Evolutionary conservation across 1,140 invertebrate species (phyloP).

Genomic region (Drosophila azteca): DNA sequence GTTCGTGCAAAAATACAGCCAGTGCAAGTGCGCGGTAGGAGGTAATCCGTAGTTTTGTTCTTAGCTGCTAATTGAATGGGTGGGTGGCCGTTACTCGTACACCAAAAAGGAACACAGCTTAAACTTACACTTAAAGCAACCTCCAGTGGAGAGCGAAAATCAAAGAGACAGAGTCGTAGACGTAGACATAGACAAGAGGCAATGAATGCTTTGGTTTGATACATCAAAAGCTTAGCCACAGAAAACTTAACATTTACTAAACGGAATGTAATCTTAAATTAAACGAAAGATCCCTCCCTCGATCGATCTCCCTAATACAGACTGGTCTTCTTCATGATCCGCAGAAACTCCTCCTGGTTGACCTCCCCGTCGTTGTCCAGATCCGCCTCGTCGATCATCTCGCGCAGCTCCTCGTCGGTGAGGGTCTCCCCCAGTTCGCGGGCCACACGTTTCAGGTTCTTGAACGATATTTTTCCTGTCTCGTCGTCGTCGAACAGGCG

Average conservation of each 20-base stretch:
- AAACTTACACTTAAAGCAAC: slow-evolving; percentile 29
- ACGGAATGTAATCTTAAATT: slow-evolving; percentile 17
- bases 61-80: slow-evolving; percentile 21
- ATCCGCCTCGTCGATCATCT: slow-evolving; percentile 99
- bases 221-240: no score
- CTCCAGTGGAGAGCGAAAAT: background rate
- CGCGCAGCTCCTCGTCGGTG: slow-evolving; percentile 97
- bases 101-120: slow-evolving; percentile 27
- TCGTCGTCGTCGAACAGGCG: slow-evolving; percentile 97
- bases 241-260: no score
- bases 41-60: slow-evolving; percentile 1
- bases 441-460: slow-evolving; percentile 98
- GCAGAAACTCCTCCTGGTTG: slow-evolving; percentile 96
- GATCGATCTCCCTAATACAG: slow-evolving; percentile 88
- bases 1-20: slow-evolving; percentile 60
- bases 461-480: slow-evolving; percentile 97
- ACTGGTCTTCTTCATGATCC: slow-evolving; percentile 99
- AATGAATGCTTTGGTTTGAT: no score
- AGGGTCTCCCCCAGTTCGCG: slow-evolving; percentile 97
- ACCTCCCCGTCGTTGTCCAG: slow-evolving; percentile 97
- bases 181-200: no score
- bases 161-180: no score
- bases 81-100: background rate
- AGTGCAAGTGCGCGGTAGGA: slow-evolving; percentile 20
- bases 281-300: slow-evolving; percentile 46